Evolutionary conservation across 2,888 invertebrate species (phyloP).

Genomic region (Megastigmus dorsalis): DNA sequence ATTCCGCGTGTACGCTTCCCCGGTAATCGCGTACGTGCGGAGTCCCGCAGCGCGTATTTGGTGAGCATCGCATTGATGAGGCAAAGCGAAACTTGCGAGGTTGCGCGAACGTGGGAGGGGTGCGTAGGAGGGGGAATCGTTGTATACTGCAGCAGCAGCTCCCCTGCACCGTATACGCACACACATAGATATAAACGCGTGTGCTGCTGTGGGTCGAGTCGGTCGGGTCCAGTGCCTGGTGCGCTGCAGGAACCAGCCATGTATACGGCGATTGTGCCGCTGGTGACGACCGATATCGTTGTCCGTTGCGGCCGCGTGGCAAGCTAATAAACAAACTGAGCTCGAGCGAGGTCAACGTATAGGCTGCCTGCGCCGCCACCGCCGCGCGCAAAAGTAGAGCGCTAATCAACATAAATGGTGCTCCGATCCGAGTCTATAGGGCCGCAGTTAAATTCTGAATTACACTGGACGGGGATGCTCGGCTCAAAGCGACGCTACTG

Average conservation of each 20-base stretch:
- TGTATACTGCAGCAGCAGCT: too few species aligned
- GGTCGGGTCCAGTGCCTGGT: not conserved
- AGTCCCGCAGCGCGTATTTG: constrained; percentile 52
- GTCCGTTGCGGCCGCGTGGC: constrained; percentile 27
- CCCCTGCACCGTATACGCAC: not conserved
- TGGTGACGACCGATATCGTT: constrained; percentile 26
- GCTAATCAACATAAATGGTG: constrained; percentile 61
- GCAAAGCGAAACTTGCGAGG: constrained; percentile 54
- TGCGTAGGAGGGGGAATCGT: too few species aligned
- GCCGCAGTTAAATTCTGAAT: constrained; percentile 59
- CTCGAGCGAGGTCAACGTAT: not conserved
- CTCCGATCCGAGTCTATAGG: constrained; percentile 52
- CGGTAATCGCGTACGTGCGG: not conserved
- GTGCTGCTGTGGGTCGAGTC: not conserved
- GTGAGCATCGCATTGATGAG: constrained; percentile 58
- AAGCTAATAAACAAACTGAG: constrained; percentile 56
- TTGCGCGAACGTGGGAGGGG: too few species aligned
- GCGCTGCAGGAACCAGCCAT: not conserved
- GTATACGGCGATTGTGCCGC: constrained; percentile 9
- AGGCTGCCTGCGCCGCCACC: too few species aligned
- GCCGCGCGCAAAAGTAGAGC: constrained; percentile 40
- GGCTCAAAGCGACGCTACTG: constrained; percentile 16
- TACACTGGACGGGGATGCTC: constrained; percentile 55
- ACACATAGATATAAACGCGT: not conserved
- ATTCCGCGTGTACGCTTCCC: not conserved